Percentiles rank a stretch among this genome's conserved stretches.
phyloP scores from a whole-genome alignment of 2,888 invertebrate genomes.

The Panzeria rudis region DNA sequence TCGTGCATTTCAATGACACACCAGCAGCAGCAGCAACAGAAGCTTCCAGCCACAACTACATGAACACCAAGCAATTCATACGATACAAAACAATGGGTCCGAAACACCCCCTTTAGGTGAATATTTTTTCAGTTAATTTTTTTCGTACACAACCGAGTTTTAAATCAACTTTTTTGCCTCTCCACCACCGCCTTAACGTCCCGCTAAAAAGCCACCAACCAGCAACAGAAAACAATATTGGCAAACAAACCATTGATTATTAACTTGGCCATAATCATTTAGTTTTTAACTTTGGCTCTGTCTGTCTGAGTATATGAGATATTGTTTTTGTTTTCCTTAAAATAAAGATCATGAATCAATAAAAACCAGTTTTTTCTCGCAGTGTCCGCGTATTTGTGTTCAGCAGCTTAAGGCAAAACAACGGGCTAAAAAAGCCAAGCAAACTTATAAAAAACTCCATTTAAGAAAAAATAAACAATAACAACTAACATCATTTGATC shows the following conservation, averaged over 20 bases:
- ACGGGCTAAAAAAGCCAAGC: slow-evolving; percentile 27
- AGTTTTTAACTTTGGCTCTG: slow-evolving; percentile 15
- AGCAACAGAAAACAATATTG: slow-evolving; percentile 29
- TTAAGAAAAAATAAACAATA: slow-evolving; percentile 16
- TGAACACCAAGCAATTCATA: neutral
- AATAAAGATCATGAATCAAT: slow-evolving; percentile 70
- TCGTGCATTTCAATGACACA: slow-evolving; percentile 70
- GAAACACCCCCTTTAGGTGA: slow-evolving; percentile 46
- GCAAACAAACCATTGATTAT: slow-evolving; percentile 67
- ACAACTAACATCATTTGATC: slow-evolving; percentile 45
- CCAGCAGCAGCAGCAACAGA: slow-evolving; percentile 23
- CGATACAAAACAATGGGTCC: slow-evolving; percentile 23
- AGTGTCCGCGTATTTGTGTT: slow-evolving; percentile 38
- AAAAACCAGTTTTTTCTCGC: slow-evolving; percentile 62
- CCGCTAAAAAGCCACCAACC: neutral
- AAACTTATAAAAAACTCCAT: slow-evolving; percentile 35
- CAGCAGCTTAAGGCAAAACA: slow-evolving; percentile 61
- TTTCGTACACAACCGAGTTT: neutral
- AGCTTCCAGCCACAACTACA: slow-evolving; percentile 40
- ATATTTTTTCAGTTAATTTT: neutral
- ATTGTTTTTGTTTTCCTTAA: slow-evolving; percentile 43
- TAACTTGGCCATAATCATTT: slow-evolving; percentile 50
- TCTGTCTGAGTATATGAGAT: neutral
- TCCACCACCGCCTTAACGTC: neutral
- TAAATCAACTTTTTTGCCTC: slow-evolving; percentile 14